These are phyloP conservation scores for Notocelia uddmanniana DNA, from an alignment of 2,888 invertebrate genomes.

Conservation along the genomic window DNA sequence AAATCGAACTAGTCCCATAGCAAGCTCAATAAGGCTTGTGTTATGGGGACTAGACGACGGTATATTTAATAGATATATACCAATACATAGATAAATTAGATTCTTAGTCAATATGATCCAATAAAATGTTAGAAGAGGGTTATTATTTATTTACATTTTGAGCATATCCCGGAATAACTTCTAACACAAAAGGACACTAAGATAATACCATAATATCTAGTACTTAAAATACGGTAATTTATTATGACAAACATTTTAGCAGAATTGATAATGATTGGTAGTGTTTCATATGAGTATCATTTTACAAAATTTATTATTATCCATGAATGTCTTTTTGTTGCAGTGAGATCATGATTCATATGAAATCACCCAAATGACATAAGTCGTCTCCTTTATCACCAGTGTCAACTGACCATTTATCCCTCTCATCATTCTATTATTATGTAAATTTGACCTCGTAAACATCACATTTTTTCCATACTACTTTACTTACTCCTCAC, in stretches of 20 bases:
- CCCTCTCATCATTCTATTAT: slow-evolving; percentile 23
- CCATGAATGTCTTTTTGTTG: background rate
- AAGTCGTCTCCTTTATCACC: slow-evolving; percentile 22
- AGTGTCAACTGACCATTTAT: slow-evolving; percentile 33
- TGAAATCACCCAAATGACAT: slow-evolving; percentile 2
- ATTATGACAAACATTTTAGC: background rate
- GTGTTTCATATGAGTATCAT: background rate
- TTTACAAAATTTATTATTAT: background rate
- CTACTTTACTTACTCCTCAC: slow-evolving; percentile 51
- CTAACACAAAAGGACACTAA: background rate
- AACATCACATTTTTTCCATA: slow-evolving; percentile 14
- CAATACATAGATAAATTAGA: no score
- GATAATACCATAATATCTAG: background rate
- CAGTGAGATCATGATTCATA: slow-evolving; percentile 7
- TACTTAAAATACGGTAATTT: background rate
- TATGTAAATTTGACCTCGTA: slow-evolving; percentile 28
- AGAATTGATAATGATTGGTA: background rate
- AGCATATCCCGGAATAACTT: no score
- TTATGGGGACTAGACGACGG: no score
- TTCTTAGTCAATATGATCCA: no score
- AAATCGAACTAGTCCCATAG: no score
- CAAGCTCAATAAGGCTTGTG: no score
- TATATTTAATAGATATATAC: no score
- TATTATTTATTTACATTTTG: background rate
- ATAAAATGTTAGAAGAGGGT: background rate